phyloP scores from a whole-genome alignment of 1,140 invertebrate species.

The Bactericera cockerelli region DNA sequence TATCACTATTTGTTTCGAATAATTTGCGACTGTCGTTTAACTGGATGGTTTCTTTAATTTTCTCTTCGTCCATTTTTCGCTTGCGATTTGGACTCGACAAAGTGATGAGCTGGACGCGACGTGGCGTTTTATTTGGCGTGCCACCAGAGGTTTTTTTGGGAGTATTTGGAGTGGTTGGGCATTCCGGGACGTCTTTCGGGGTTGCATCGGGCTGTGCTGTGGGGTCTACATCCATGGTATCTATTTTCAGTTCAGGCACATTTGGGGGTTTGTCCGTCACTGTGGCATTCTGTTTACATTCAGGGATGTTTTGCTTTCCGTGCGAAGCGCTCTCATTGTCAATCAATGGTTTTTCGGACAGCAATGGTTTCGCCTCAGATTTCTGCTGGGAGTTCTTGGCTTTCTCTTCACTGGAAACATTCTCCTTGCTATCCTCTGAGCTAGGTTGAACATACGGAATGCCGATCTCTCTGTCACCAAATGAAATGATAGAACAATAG shows the following conservation, averaged over 20 bases:
- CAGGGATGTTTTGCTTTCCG: slow-evolving; percentile 21
- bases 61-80: slow-evolving; percentile 9
- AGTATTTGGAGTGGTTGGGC: slow-evolving; percentile 4
- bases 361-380: slow-evolving; percentile 5
- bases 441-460: slow-evolving; percentile 33
- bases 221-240: not conserved
- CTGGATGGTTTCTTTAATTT: not conserved
- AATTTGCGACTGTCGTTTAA: too few species aligned
- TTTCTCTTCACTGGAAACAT: slow-evolving; percentile 24
- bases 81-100: slow-evolving; percentile 14
- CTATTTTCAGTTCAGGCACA: not conserved
- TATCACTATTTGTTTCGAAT: too few species aligned
- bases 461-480: slow-evolving; percentile 69
- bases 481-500: slow-evolving; percentile 81
- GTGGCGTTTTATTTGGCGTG: not conserved
- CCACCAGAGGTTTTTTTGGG: not conserved
- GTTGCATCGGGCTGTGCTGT: not conserved
- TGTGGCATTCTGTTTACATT: slow-evolving; percentile 20
- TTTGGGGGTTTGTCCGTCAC: slow-evolving; percentile 20
- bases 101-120: slow-evolving; percentile 12
- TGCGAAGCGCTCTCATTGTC: slow-evolving; percentile 7
- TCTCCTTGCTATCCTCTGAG: slow-evolving; percentile 12
- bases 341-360: slow-evolving; percentile 17
- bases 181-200: not conserved
- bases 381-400: slow-evolving; percentile 12